phyloP scores from a whole-genome alignment of 2,113 vertebrate genomes.

The Notechis scutatus region DNA sequence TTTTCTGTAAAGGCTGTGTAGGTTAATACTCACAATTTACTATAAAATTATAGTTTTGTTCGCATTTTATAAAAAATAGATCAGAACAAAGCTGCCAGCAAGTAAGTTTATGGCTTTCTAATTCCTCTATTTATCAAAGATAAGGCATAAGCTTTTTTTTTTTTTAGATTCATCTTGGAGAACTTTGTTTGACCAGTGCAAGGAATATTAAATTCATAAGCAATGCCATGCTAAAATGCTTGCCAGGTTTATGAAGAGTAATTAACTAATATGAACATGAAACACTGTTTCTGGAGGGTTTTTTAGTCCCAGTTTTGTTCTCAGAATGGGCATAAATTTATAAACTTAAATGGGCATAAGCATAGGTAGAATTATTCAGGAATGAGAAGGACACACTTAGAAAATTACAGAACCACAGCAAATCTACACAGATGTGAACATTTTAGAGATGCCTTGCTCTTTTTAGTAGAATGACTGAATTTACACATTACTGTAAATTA shows the following conservation, averaged over 20 bases:
- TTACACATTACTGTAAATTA: neutral
- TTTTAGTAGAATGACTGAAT: neutral
- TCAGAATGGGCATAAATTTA: neutral
- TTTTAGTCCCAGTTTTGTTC: neutral
- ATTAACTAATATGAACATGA: constrained; percentile 55
- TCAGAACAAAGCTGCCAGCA: constrained; percentile 33
- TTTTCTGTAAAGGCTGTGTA: constrained; percentile 14
- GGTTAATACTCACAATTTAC: constrained; percentile 11
- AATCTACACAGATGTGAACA: neutral
- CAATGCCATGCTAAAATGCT: constrained; percentile 37
- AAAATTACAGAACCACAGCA: neutral
- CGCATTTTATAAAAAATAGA: constrained; percentile 43
- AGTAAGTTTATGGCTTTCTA: constrained; percentile 34
- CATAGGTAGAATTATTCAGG: neutral
- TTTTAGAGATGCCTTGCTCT: neutral
- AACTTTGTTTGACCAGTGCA: constrained; percentile 60
- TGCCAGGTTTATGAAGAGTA: constrained; percentile 53
- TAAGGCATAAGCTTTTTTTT: constrained; percentile 32
- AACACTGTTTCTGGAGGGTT: neutral
- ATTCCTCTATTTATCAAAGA: constrained; percentile 52
- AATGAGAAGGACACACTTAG: neutral
- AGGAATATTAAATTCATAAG: constrained; percentile 65
- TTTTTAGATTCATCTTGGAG: constrained; percentile 50
- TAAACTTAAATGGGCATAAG: neutral
- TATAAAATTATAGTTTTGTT: constrained; percentile 34